Evolutionary conservation across 2,113 vertebrate genomes (phyloP), one percentile per base, ranked within the genome.

Genomic region (Rhea americana): DNA sequence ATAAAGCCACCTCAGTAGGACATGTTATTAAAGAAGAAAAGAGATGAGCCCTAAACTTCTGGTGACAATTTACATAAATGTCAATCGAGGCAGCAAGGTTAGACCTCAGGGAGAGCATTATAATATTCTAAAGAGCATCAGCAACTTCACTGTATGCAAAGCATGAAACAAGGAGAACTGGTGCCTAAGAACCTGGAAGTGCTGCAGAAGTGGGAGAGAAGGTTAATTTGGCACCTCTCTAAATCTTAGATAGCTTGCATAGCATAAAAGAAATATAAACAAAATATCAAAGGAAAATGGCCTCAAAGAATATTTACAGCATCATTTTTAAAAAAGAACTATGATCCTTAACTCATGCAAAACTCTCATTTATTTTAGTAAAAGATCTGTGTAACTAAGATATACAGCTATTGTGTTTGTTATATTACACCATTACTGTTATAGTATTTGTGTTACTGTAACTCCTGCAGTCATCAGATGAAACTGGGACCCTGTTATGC

Each of bases 1-100:
- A 96, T 81, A 94, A 94, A 96, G 56, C 74, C 90, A 79, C 81
- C 91, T 71, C 87, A 75, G 59, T 84, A 24, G 93, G 91, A 95
- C 94, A 95, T 78, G 95, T 87, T 96, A 91, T 96, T 96, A 96
- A 93, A 68, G 45, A 95, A 93, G 87, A 96, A 88, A 93, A 93
- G 91, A 93, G 93, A 93, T 72, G 81, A 91, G 93, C 87, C 90
- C 93, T 94, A 89, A 95, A 93, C 26, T 78, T 87, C 83, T 91
- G 77, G 55, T 90, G 81, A 77, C 75, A 93, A 94, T 96, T 96
- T 94, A 65, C 93, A 95, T 96, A 96, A 95, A 94, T 88, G 91
- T 93, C 81, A 20, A 84, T 87, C 66, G 70, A 94, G 78, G 90
- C 83, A 95, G 71, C 86, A 82, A 96, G 91, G 95, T 95, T 94